Base-by-base conservation (phyloP, 2,888 invertebrate genomes). In the Crossocerus cetratus region DNA sequence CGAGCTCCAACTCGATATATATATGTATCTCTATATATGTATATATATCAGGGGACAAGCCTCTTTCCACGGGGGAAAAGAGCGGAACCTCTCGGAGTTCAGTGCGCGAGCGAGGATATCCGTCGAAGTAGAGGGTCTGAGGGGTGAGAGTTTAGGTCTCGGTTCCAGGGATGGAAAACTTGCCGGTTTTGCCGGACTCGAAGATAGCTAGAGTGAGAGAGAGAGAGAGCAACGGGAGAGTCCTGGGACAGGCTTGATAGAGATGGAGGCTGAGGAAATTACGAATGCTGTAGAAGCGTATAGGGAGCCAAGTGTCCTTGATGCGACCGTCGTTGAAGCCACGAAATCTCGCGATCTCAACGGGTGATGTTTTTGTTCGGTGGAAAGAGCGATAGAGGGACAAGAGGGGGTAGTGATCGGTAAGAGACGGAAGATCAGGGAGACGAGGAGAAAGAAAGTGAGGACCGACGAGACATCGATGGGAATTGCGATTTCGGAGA, bases 251-350 rank as follows among this genome's bases (percentile, higher is more conserved):
- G 32, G 32, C 32, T 32, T 32, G 32, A 32, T 32, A 69, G 67
- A 65, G 77, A 69, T 59, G 76, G 56, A 69, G 67, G 73, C 76
- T 77, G 79, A 80, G 68, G 75, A 76, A 77, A 74, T 79, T 80
- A 85, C 86, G 87, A 86, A 89, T 86, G 88, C 86, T 88, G 86
- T 87, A 87, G 86, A 87, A 87, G 86, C 88, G 86, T 88, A 88
- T 89, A 87, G 89, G 89, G 90, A 89, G 90, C 89, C 89, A 90
- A 90, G 90, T 90, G 90, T 90, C 89, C 89, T 90, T 90, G 88
- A 88, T 90, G 90, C 90, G 90, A 89, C 90, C 90, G 89, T 88
- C 89, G 90, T 89, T 89, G 86, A 87, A 89, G 89, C 90, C 89
- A 89, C 82, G 87, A 89, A 86, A 89, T 88, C 88, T 89, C 89